phyloP scores from a whole-genome alignment of 2,797 vertebrate genomes.

The Bufotes viridis region DNA sequence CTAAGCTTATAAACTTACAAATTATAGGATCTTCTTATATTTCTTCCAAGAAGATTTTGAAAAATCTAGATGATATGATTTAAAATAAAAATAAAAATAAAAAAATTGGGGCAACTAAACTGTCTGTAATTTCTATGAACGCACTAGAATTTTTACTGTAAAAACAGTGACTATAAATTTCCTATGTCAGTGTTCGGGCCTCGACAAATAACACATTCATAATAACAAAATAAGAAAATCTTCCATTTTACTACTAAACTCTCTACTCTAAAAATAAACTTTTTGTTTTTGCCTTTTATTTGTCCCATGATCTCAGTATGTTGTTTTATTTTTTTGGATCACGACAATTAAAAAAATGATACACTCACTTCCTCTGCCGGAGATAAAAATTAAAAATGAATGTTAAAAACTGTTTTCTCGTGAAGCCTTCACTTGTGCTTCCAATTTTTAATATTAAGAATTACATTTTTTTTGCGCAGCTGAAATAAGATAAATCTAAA shows the following conservation, averaged over 20 bases:
- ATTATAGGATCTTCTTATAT: not conserved
- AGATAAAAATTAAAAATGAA: too few species aligned
- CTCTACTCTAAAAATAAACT: conserved; percentile 1
- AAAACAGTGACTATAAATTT: not conserved
- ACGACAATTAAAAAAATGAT: not conserved
- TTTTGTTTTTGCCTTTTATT: not conserved
- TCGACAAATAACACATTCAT: not conserved
- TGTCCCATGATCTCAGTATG: not conserved
- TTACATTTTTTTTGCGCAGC: too few species aligned
- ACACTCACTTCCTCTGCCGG: not conserved
- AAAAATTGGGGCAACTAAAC: not conserved
- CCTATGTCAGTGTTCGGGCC: not conserved
- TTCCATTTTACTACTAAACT: not conserved
- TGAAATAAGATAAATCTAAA: not conserved
- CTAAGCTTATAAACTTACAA: not conserved
- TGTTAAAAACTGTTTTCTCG: too few species aligned
- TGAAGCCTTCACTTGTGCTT: too few species aligned
- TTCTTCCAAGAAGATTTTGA: not conserved
- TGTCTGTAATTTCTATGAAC: not conserved
- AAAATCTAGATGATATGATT: too few species aligned
- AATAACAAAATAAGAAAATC: conserved; percentile 3
- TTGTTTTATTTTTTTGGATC: not conserved
- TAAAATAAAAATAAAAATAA: too few species aligned
- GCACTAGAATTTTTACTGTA: not conserved
- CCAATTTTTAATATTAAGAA: not conserved